Conservation (phyloP, 2,113 vertebrate genomes). For the Chrysochloris asiatica region DNA sequence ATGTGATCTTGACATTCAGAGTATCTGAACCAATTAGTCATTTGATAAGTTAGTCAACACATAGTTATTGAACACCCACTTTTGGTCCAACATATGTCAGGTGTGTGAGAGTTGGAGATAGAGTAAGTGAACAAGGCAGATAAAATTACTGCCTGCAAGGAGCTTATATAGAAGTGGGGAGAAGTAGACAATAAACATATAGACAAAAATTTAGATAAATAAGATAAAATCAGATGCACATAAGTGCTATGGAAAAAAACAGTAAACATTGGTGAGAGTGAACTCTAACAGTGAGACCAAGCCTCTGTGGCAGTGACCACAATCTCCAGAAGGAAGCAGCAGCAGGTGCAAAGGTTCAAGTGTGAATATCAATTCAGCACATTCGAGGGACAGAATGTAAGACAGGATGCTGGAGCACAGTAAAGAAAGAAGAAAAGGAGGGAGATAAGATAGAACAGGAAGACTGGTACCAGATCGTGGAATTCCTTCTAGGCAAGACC, state of each 20-base stretch:
- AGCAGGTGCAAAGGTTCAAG: neutral
- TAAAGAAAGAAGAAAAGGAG: neutral
- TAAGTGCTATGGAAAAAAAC: neutral
- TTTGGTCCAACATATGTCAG: no score
- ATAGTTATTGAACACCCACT: no score
- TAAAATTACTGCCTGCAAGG: neutral
- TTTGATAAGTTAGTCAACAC: no score
- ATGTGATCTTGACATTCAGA: no score
- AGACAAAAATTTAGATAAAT: neutral
- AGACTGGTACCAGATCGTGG: neutral
- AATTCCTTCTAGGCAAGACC: neutral
- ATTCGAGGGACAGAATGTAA: neutral
- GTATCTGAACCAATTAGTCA: no score
- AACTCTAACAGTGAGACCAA: no score
- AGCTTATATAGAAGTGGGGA: neutral
- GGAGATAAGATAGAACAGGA: neutral
- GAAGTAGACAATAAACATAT: neutral
- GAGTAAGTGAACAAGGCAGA: neutral
- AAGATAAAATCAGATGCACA: neutral
- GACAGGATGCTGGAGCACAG: accelerated
- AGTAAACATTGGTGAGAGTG: neutral
- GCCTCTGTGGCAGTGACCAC: neutral
- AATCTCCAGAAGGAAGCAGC: neutral
- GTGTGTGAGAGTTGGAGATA: neutral
- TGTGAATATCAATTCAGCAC: neutral